Evolutionary conservation across 2,113 vertebrate genomes (phyloP), one percentile per base, ranked within the genome.

Genomic region (Perognathus longimembris): DNA sequence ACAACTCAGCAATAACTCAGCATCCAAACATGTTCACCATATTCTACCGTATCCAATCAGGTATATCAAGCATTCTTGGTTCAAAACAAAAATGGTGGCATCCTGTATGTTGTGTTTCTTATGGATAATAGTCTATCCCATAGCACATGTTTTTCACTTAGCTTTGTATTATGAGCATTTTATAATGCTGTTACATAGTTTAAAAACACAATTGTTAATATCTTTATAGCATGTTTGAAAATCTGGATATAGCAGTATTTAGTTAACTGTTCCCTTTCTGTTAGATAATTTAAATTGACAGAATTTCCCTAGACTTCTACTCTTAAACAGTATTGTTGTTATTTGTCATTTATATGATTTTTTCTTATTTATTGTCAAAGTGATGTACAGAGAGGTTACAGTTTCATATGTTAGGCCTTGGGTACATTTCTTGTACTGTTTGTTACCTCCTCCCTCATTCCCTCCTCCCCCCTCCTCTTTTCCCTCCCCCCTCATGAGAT

Each of bases 41-140:
- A 69, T 82, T 30, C 40, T 12, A 61, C 32, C 57, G 0, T 45
- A 63, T 70, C 9, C 6, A 67, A 8, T 80, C 74, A 28, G 89
- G 36, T 74, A 36, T 71, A 59, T 78, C 90, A 92, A 21, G 70
- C 50, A 76, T 70, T 83, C 50, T 61, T 38, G 78, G 59, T 91
- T 67, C 26, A 76, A 92, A 22, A 76, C 26, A 86, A 70, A 93
- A 83, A 28, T 28, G 42, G 38, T 38, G 70, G 42, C 80, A 63
- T 28, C 36, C 7, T 59, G 38, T 80, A 63, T 78, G 32, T 77
- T 81, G 15, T 76, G 30, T 74, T 63, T n/a, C 15, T 6, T 66
- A 10, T 11, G 11, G 6, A 45, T 11, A 7, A 54, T 18, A 54
- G 14, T 54, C 50, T 54, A 54, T 54, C 50, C 50, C 50, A 54